These are phyloP conservation scores for Ophiothrix spiculata DNA, from an alignment of 35 echinoderm and acorn worm genomes.

Conservation along the genomic window DNA sequence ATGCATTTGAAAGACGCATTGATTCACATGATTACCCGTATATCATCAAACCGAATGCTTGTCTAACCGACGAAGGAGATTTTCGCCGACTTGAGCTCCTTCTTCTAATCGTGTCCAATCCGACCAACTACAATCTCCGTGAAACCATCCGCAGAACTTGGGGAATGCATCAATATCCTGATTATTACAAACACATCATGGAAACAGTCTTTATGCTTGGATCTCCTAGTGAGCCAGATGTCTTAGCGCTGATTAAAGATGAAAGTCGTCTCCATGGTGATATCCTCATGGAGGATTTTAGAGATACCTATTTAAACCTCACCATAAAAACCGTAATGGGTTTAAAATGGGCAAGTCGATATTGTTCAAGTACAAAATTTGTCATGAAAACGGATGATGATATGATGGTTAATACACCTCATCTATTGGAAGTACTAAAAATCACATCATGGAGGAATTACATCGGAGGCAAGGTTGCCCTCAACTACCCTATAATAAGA, in stretches of 20 bases:
- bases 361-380: constrained; percentile 64
- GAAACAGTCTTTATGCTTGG: constrained; percentile 32
- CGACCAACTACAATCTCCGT: constrained; percentile 20
- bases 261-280: constrained; percentile 52
- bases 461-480: constrained; percentile 40
- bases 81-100: constrained; percentile 20
- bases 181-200: not conserved
- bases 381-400: constrained; percentile 96
- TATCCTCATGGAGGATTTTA: constrained; percentile 75
- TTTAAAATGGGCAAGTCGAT: constrained; percentile 71
- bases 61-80: not conserved
- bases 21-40: constrained; percentile 47
- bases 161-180: constrained; percentile 9
- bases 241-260: not conserved
- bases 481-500: constrained; percentile 37
- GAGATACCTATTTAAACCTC: constrained; percentile 76
- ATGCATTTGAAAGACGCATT: constrained; percentile 24
- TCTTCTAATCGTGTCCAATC: constrained; percentile 30
- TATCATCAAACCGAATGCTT: constrained; percentile 22
- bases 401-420: constrained; percentile 54
- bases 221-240: not conserved
- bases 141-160: constrained; percentile 39
- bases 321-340: constrained; percentile 93
- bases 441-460: constrained; percentile 21
- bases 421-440: constrained; percentile 35